Evolutionary conservation across 2,888 invertebrate genomes (phyloP).

Genomic region (Endomychus coccineus): DNA sequence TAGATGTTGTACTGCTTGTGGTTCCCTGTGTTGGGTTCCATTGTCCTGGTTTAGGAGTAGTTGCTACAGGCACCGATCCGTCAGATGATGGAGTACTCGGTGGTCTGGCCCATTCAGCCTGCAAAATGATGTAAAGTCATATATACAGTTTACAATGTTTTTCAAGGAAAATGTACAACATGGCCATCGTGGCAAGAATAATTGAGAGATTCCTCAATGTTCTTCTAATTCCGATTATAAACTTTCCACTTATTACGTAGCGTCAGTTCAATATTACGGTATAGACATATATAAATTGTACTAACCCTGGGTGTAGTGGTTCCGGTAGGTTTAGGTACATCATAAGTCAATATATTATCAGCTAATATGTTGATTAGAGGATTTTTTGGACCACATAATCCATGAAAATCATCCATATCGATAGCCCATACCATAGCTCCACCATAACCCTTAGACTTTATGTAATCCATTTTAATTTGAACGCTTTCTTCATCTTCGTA

Average conservation of each 20-base stretch:
- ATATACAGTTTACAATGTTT: not conserved
- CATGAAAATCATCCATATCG: slow-evolving; percentile 85
- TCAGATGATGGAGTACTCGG: slow-evolving; percentile 56
- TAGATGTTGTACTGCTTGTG: slow-evolving; percentile 11
- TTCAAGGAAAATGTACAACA: not conserved
- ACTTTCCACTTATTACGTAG: too few species aligned
- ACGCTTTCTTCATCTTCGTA: slow-evolving; percentile 77
- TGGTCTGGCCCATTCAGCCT: slow-evolving; percentile 79
- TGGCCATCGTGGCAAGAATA: not conserved
- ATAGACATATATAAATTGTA: slow-evolving; percentile 12
- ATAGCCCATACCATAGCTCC: slow-evolving; percentile 93
- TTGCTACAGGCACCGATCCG: slow-evolving; percentile 27
- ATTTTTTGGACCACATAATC: slow-evolving; percentile 72
- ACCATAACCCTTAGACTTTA: slow-evolving; percentile 71
- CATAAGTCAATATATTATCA: slow-evolving; percentile 62
- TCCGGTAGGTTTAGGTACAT: slow-evolving; percentile 59
- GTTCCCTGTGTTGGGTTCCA: slow-evolving; percentile 27
- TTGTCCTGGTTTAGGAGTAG: slow-evolving; percentile 32
- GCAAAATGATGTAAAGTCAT: slow-evolving; percentile 1
- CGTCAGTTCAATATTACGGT: not conserved
- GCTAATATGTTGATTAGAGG: slow-evolving; percentile 65
- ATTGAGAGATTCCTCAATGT: not conserved
- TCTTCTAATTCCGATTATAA: too few species aligned
- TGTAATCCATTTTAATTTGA: slow-evolving; percentile 84
- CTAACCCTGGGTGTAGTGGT: slow-evolving; percentile 63